Percentiles rank a stretch among this genome's conserved stretches.
Conservation (phyloP, 2,797 vertebrate species). For the Oceanodroma leucorhoa region DNA sequence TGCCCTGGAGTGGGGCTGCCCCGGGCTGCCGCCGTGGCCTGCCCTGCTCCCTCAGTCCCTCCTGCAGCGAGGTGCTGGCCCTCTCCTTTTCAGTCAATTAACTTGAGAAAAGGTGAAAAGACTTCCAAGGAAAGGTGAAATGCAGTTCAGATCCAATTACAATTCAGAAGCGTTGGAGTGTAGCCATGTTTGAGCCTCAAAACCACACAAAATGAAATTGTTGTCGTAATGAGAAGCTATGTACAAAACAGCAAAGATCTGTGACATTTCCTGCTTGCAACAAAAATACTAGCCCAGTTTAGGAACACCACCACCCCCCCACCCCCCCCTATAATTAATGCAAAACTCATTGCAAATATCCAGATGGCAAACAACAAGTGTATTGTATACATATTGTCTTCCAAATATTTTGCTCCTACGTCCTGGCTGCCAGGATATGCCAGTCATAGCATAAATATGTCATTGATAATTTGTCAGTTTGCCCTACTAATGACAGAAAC, state of each 20-base stretch:
- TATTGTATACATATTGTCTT: slow-evolving; percentile 3
- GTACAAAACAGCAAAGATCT: not conserved
- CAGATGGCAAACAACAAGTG: slow-evolving; percentile 38
- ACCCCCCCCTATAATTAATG: not conserved
- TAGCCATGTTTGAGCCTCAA: not conserved
- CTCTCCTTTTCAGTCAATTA: not conserved
- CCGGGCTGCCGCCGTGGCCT: not conserved
- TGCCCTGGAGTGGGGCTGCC: not conserved
- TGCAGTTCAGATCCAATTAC: not conserved
- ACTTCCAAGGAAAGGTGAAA: not conserved
- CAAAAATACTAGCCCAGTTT: not conserved
- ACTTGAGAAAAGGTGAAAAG: not conserved
- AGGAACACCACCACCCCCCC: fast-evolving
- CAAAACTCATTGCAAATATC: slow-evolving; percentile 16
- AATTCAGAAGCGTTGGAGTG: not conserved
- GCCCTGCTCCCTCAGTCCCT: not conserved
- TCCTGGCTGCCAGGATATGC: slow-evolving; percentile 40
- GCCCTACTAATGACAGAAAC: slow-evolving; percentile 73
- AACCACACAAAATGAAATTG: not conserved
- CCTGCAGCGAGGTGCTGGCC: fast-evolving
- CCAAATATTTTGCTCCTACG: slow-evolving; percentile 26
- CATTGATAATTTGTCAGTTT: slow-evolving; percentile 74
- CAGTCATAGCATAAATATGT: slow-evolving; percentile 60
- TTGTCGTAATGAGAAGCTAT: not conserved
- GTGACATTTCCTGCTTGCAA: not conserved